Evolutionary conservation across 1,140 invertebrate genomes (phyloP), one percentile per base, ranked within the genome.

Genomic region (Ceratina japonica): DNA sequence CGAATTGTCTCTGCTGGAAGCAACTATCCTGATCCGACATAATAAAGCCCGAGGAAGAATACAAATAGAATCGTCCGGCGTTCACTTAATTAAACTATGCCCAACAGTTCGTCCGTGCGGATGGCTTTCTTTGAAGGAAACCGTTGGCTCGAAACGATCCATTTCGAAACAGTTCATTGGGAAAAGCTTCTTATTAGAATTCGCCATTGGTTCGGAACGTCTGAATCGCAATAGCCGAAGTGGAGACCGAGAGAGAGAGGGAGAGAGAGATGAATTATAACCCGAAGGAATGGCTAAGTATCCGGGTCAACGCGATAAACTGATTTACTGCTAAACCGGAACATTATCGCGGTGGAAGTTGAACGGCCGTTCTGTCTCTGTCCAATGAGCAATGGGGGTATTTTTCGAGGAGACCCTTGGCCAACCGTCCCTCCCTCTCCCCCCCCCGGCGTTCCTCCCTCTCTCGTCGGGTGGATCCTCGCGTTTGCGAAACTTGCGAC

Each of bases 231-330:
- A 52, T 49, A 44, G 22, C 8, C 27, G 31, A 37, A 22, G 49
- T 49, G 7, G 56, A 22, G 56, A 37, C 31, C 20, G 2, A 27
- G 69, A 49, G n/a, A 44, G 10, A 44, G 44, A 44, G 58, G 22
- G 52, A 22, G 2, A 27, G 69, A 49, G n/a, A 44, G n/a, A 62
- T 78, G 68, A 78, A 72, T 78, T 78, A 78, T 51, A 72, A 54
- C 69, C 49, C 59, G 16, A 63, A 63, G 75, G 75, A 78, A 72
- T 71, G 69, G 69, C 69, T 78, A 78, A 78, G 75, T 78, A 78
- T 78, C 59, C 75, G 66, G 75, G 75, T 72, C 68, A 78, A 72
- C 69, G 75, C 75, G 75, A 78, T 78, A 78, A 78, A 78, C 75
- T 78, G 75, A 78, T 78, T 78, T 78, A 78, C 75, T 78, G 75